These are phyloP conservation scores for Habrosyne pyritoides DNA, from an alignment of 2,888 invertebrate genomes.

Conservation along the genomic window DNA sequence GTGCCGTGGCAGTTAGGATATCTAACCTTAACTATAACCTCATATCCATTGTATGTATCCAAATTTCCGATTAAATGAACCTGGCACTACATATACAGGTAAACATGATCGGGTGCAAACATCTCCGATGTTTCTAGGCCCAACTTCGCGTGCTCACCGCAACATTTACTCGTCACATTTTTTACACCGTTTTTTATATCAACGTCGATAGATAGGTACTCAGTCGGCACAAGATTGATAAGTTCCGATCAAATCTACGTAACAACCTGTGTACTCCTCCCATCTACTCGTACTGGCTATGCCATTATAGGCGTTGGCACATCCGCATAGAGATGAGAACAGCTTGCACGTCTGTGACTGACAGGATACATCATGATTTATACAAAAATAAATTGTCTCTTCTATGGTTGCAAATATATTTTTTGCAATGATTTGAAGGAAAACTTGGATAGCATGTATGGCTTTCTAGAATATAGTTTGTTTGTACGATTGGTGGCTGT, in stretches of 20 bases:
- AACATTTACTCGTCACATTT: background rate
- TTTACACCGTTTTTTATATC: background rate
- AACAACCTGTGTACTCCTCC: background rate
- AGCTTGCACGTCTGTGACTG: background rate
- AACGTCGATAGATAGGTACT: background rate
- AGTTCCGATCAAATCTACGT: constrained; percentile 2
- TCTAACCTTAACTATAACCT: too few species aligned
- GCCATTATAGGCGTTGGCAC: background rate
- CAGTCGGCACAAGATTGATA: background rate
- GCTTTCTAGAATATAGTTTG: too few species aligned
- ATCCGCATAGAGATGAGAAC: background rate
- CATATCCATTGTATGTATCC: too few species aligned
- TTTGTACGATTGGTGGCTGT: background rate
- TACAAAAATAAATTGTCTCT: constrained; percentile 1
- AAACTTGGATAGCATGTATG: background rate
- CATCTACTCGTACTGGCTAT: background rate
- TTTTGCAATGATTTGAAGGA: background rate
- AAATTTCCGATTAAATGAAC: too few species aligned
- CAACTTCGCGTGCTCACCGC: background rate
- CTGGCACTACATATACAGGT: background rate
- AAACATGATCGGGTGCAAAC: background rate
- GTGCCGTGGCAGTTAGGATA: too few species aligned
- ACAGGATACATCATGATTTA: background rate
- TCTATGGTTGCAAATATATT: background rate
- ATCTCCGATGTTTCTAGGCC: background rate